Evolutionary conservation across 2,888 invertebrate species (phyloP), one percentile per base, ranked within the genome.

Genomic region (Sericinus montela): DNA sequence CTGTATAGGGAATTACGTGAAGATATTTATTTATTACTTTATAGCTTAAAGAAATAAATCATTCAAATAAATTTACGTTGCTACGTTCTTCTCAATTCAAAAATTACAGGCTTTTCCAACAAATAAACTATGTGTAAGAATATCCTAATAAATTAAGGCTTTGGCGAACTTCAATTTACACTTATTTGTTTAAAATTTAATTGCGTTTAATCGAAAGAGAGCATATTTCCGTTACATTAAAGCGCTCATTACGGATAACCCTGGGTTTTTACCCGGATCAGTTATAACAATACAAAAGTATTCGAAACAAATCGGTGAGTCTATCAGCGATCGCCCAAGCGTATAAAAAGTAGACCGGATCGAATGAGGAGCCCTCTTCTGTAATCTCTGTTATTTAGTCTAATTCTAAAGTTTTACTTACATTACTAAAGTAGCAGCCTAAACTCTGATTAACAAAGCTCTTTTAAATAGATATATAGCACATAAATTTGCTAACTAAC

Each of bases 181-280:
- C 29, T 40, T 30, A 40, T 36, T 36, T 23, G 36, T 16, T 40
- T 50, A 37, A 29, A 44, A 49, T 39, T n/a, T 35, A 50, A 41
- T 50, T 32, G 45, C 23, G 25, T 41, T 29, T 37, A 32, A 41
- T 37, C 41, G 29, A 40, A 25, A 50, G 29, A 51, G 39, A 29
- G 42, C 52, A 39, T 38, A 43, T 38, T 43, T 48, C 45, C 45
- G 48, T 51, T 39, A 48, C 39, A 47, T 51, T 48, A 53, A 56
- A 48, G 49, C 28, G 49, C 40, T 43, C 47, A 63, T 60, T 60
- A 59, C 48, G 54, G 45, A 55, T 50, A 56, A 55, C 45, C 53
- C 53, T 55, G 25, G 63, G 64, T 58, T 62, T 63, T 58, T 60
- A 61, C 60, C 65, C 63, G 60, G 62, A 60, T 59, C 56, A 59